Conservation (phyloP, 35 echinoderm and acorn worm species). For the Heliocidaris erythrogramma region DNA sequence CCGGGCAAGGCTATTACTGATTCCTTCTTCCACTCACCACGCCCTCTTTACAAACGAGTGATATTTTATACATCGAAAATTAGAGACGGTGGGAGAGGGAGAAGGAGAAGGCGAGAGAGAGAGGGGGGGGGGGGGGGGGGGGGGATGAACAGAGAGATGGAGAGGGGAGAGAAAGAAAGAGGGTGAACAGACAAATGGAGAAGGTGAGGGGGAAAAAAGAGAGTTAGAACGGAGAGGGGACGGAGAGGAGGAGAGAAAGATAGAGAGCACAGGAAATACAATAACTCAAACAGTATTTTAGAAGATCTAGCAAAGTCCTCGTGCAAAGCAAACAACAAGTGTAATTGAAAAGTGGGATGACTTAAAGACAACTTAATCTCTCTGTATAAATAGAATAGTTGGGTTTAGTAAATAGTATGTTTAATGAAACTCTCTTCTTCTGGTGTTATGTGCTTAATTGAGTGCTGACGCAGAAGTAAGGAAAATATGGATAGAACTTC, state of each 20-base stretch:
- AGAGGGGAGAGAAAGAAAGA: too few species aligned
- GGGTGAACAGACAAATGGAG: too few species aligned
- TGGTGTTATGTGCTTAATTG: conserved; percentile 2
- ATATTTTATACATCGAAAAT: neutral
- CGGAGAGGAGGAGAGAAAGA: too few species aligned
- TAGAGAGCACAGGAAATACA: neutral
- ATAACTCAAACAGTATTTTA: neutral
- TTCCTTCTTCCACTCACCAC: conserved; percentile 22
- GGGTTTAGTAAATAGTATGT: conserved; percentile 5
- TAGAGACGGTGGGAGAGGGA: neutral
- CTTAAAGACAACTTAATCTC: conserved; percentile 18
- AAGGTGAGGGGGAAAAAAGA: too few species aligned
- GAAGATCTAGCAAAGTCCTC: neutral
- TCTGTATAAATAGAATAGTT: conserved; percentile 3
- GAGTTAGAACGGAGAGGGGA: too few species aligned
- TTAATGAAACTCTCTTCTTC: conserved; percentile 5
- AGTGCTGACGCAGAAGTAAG: neutral
- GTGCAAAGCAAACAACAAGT: neutral
- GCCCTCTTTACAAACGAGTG: neutral
- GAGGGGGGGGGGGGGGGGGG: neutral
- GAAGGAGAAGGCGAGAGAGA: neutral
- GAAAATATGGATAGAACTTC: neutral
- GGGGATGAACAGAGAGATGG: too few species aligned
- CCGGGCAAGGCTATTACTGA: conserved; percentile 17
- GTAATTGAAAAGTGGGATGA: conserved; percentile 10